phyloP scores from a whole-genome alignment of 1,140 invertebrate species.

The Lordiphosa collinella region DNA sequence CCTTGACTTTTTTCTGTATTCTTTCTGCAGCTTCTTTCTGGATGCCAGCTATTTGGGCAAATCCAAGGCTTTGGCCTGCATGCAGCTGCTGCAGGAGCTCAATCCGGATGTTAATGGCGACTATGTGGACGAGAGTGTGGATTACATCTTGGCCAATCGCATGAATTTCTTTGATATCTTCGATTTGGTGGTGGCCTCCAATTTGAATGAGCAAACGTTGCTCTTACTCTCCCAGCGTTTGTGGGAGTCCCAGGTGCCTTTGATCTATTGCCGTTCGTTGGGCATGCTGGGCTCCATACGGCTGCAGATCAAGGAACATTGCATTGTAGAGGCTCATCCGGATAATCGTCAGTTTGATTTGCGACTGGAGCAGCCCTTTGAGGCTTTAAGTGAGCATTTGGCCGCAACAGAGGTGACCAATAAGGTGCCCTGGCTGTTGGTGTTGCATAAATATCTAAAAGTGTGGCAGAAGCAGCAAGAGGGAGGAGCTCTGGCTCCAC shows the following conservation, averaged over 20 bases:
- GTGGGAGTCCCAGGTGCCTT: conserved; percentile 92
- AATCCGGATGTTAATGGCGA: conserved; percentile 96
- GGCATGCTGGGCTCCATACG: conserved; percentile 96
- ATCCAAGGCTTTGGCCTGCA: conserved; percentile 90
- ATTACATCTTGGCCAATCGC: conserved; percentile 91
- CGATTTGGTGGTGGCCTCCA: conserved; percentile 92
- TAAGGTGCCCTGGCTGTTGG: conserved; percentile 95
- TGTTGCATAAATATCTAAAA: conserved; percentile 93
- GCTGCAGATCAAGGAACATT: conserved; percentile 94
- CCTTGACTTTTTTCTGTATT: neutral
- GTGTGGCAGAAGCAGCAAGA: conserved; percentile 86
- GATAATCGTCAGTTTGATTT: conserved; percentile 94
- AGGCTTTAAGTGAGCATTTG: conserved; percentile 87
- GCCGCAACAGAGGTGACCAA: conserved; percentile 91
- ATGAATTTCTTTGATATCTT: conserved; percentile 93
- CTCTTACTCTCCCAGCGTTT: conserved; percentile 88
- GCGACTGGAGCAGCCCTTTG: conserved; percentile 92
- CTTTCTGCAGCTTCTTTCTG: conserved; percentile 92
- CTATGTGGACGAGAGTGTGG: conserved; percentile 93
- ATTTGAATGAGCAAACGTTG: conserved; percentile 89
- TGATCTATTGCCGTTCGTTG: conserved; percentile 92
- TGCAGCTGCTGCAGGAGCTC: conserved; percentile 91
- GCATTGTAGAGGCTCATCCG: conserved; percentile 95
- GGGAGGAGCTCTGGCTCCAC: conserved; percentile 82
- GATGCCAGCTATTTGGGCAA: conserved; percentile 89